Evolutionary conservation across 2,113 vertebrate genomes (phyloP).

Genomic region (Mirza zaza): DNA sequence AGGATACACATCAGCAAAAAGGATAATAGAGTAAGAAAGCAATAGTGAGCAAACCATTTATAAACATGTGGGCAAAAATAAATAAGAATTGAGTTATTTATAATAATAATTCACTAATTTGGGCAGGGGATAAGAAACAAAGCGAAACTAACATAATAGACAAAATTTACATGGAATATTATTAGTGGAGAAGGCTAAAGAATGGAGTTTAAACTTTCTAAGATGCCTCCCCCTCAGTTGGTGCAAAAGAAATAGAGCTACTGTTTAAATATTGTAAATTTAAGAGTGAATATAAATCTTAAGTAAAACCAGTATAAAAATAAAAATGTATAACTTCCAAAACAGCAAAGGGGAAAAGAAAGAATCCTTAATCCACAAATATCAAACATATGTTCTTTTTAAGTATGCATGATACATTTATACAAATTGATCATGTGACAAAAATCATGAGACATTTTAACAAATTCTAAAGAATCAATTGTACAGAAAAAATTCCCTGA

Average conservation of each 20-base stretch:
- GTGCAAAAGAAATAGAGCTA: background rate
- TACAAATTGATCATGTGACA: background rate
- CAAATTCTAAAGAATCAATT: no score
- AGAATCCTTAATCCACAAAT: background rate
- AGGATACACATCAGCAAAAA: background rate
- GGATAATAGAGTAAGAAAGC: background rate
- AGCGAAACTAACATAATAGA: background rate
- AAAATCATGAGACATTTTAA: no score
- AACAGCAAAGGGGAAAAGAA: background rate
- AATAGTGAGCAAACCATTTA: background rate
- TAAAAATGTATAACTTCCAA: background rate
- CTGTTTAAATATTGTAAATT: background rate
- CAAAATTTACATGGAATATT: background rate
- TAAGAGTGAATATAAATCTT: background rate
- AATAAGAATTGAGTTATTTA: background rate
- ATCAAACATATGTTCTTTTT: background rate
- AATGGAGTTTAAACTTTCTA: background rate
- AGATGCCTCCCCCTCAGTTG: background rate
- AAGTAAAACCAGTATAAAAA: background rate
- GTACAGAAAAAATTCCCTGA: no score
- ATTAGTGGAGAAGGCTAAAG: background rate
- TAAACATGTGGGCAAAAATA: background rate
- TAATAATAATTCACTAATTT: background rate
- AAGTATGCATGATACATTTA: background rate
- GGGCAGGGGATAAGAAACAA: background rate